Evolutionary conservation across 30 jellyfish, hydroid and myxozoan species (phyloP).

Genomic region (Catostylus mosaicus): DNA sequence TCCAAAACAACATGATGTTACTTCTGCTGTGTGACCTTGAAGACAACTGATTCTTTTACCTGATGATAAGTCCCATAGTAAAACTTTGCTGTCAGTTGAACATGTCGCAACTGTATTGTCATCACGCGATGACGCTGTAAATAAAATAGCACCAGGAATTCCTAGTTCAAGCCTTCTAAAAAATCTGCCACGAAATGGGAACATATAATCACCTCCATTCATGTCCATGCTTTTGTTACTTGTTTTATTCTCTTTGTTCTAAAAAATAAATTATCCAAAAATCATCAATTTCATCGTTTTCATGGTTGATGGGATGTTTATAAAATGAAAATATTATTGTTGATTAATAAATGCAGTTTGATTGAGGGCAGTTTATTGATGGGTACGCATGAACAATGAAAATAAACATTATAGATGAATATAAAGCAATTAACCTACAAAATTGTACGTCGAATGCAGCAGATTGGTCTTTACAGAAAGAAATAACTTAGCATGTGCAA

Average conservation of each 20-base stretch:
- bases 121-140: conserved; percentile 63
- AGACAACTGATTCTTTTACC: conserved; percentile 62
- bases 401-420: too few relatives aligned
- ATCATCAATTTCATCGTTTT: too few relatives aligned
- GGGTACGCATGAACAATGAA: too few relatives aligned
- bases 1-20: conserved; percentile 80
- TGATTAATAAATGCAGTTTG: too few relatives aligned
- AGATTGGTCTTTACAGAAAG: background rate
- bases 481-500: background rate
- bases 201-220: conserved; percentile 73
- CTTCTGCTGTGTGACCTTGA: conserved; percentile 92
- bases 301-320: too few relatives aligned
- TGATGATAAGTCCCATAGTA: conserved; percentile 81
- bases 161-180: conserved; percentile 74
- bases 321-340: too few relatives aligned
- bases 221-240: conserved; percentile 21
- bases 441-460: too few relatives aligned
- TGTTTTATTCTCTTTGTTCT: too few relatives aligned
- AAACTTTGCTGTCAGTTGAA: conserved; percentile 76
- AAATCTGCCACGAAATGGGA: conserved; percentile 76
- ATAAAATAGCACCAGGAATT: conserved; percentile 78
- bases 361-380: too few relatives aligned
- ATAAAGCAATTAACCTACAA: too few relatives aligned
- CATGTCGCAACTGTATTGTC: conserved; percentile 80
- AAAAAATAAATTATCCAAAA: too few relatives aligned